phyloP scores from a whole-genome alignment of 1,140 invertebrate species.

The Steinernema feltiae region DNA sequence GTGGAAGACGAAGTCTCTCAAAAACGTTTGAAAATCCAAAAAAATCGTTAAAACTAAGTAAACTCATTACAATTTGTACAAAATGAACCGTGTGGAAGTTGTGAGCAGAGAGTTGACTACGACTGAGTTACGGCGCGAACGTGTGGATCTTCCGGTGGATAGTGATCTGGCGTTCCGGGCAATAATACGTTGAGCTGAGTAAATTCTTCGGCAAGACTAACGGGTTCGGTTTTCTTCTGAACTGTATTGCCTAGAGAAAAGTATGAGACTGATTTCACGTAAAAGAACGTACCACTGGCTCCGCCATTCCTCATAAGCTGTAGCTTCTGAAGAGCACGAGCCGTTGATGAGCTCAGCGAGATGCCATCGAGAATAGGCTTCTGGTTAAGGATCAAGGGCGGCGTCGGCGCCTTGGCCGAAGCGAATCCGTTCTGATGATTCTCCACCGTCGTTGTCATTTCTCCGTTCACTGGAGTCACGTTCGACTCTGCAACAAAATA shows the following conservation, averaged over 20 bases:
- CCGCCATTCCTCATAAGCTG: conserved; percentile 6
- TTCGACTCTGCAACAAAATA: no score
- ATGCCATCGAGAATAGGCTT: conserved; percentile 11
- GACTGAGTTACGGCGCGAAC: conserved; percentile 2
- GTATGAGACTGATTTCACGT: background rate
- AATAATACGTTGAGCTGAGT: background rate
- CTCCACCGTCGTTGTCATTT: conserved; percentile 8
- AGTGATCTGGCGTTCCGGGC: background rate
- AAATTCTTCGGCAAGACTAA: background rate
- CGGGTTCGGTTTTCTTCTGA: background rate
- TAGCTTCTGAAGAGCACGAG: background rate
- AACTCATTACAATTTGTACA: conserved; percentile 4
- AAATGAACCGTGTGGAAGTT: conserved; percentile 3
- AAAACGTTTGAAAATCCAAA: no score
- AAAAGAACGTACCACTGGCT: background rate
- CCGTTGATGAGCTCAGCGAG: background rate
- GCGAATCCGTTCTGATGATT: conserved; percentile 13
- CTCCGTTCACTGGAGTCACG: conserved; percentile 1
- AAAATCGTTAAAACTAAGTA: no score
- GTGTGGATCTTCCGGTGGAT: background rate
- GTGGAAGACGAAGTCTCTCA: no score
- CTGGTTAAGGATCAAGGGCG: conserved; percentile 10
- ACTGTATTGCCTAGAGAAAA: background rate
- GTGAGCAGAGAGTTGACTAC: background rate
- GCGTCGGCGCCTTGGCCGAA: conserved; percentile 10